phyloP scores from a whole-genome alignment of 2,888 invertebrate genomes.

The Deroplatys truncata region DNA sequence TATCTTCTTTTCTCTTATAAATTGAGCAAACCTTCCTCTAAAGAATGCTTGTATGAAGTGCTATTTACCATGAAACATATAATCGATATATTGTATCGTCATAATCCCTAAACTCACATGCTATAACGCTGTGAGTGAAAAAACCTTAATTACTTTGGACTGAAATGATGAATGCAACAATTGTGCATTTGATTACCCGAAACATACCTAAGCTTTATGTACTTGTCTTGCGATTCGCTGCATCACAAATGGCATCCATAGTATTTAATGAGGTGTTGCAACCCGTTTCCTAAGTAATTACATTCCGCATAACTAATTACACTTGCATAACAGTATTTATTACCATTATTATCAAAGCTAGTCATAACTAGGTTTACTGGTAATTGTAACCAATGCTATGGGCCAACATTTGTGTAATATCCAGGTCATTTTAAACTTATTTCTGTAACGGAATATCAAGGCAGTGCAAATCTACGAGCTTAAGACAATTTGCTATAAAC shows the following conservation, averaged over 20 bases:
- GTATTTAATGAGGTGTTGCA: neutral
- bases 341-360: neutral
- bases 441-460: neutral
- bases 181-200: too few species aligned
- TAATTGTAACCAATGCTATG: neutral
- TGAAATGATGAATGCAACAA: too few species aligned
- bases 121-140: too few species aligned
- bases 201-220: neutral
- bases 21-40: too few species aligned
- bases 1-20: too few species aligned
- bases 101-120: too few species aligned
- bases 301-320: neutral
- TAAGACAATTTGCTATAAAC: too few species aligned
- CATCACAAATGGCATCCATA: neutral
- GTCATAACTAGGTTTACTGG: neutral
- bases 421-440: neutral
- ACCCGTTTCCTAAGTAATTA: neutral
- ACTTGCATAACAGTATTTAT: neutral
- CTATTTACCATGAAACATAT: too few species aligned
- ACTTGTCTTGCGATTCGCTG: neutral
- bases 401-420: neutral
- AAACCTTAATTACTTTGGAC: too few species aligned
- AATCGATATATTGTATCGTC: too few species aligned
- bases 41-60: too few species aligned
- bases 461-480: neutral